These are phyloP conservation scores for Monopis laevigella DNA, from an alignment of 2,888 invertebrate genomes.

Conservation along the genomic window DNA sequence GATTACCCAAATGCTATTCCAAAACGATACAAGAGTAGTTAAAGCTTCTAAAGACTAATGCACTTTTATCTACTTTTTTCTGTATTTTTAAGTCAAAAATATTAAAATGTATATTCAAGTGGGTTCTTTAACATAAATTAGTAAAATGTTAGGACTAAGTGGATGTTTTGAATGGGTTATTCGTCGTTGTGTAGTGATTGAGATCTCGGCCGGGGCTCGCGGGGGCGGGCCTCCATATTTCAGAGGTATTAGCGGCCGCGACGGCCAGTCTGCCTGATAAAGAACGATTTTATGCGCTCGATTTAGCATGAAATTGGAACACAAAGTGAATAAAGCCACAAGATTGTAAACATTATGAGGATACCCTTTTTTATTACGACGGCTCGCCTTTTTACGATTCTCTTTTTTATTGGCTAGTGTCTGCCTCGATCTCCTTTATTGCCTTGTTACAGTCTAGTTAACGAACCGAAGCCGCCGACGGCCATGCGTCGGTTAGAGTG, in stretches of 20 bases:
- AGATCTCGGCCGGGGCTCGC: conserved; percentile 15
- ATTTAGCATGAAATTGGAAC: conserved; percentile 68
- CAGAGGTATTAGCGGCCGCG: conserved; percentile 28
- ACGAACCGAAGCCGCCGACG: conserved; percentile 45
- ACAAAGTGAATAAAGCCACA: conserved; percentile 68
- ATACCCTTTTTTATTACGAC: conserved; percentile 59
- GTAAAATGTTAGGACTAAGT: too few relatives aligned
- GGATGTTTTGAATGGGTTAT: not conserved
- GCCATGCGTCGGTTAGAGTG: not conserved
- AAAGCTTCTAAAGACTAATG: too few relatives aligned
- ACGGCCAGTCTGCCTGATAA: conserved; percentile 62
- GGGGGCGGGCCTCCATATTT: conserved; percentile 16
- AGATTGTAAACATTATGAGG: conserved; percentile 66
- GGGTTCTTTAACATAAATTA: too few relatives aligned
- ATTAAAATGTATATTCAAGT: too few relatives aligned
- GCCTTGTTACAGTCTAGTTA: conserved; percentile 64
- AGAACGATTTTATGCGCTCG: conserved; percentile 63
- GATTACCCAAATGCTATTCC: too few relatives aligned
- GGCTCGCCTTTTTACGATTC: conserved; percentile 59
- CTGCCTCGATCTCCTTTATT: conserved; percentile 48
- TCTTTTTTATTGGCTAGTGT: conserved; percentile 56
- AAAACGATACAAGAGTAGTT: too few relatives aligned
- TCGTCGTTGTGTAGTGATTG: conserved; percentile 10
- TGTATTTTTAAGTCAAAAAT: too few relatives aligned
- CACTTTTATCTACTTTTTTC: too few relatives aligned